Evolutionary conservation across 92 coral and sea anemone species (phyloP).

Genomic region (Palythoa grandiflora): DNA sequence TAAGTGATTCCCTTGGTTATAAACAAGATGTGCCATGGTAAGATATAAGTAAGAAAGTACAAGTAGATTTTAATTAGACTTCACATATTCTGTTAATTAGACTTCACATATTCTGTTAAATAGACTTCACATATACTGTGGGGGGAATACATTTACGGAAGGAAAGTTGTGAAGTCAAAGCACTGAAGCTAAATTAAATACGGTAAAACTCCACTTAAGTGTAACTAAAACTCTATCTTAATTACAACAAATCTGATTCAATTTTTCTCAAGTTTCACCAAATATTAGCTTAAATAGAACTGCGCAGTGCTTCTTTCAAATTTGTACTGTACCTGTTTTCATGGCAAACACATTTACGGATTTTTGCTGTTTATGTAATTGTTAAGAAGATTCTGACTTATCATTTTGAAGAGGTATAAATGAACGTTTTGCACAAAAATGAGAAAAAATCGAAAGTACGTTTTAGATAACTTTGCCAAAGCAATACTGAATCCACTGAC

Average conservation of each 20-base stretch:
- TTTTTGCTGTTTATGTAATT: background rate
- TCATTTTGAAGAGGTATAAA: background rate
- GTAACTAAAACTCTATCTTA: background rate
- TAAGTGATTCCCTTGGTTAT: conserved; percentile 40
- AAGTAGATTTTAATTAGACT: background rate
- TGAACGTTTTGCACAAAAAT: background rate
- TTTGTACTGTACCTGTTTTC: background rate
- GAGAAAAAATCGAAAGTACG: background rate
- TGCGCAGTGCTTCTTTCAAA: background rate
- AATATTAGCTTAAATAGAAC: background rate
- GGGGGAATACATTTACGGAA: background rate
- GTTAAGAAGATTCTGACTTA: background rate
- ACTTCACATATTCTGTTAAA: background rate
- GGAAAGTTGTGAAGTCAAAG: background rate
- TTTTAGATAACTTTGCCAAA: background rate
- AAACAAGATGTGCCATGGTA: background rate
- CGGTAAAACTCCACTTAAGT: background rate
- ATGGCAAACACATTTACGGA: background rate
- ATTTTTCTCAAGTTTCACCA: background rate
- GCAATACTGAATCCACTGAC: background rate
- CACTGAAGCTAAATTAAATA: background rate
- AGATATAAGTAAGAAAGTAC: background rate
- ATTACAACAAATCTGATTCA: background rate
- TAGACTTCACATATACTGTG: background rate
- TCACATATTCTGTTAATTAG: background rate